phyloP scores from a whole-genome alignment of 2,797 vertebrate genomes.

The Ispidina picta region DNA sequence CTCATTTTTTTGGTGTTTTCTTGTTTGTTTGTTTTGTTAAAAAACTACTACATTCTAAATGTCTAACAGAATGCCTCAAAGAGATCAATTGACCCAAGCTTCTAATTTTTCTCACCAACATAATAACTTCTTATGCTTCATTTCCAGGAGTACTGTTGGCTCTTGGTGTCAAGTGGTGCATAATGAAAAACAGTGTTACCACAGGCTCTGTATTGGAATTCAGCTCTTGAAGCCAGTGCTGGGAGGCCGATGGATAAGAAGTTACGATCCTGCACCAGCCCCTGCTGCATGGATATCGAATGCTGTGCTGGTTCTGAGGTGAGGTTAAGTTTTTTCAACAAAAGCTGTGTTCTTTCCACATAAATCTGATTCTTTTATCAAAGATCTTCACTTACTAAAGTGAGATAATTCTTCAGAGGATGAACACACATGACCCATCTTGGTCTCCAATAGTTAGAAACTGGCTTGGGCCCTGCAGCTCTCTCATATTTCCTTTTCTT shows the following conservation, averaged over 20 bases:
- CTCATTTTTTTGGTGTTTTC: background rate
- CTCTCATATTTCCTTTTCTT: background rate
- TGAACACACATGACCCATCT: background rate
- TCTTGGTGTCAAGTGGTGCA: too few relatives aligned
- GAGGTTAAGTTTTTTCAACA: background rate
- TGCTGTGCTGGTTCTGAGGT: background rate
- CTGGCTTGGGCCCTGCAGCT: background rate
- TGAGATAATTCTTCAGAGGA: background rate
- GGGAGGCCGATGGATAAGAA: background rate
- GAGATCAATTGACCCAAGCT: background rate
- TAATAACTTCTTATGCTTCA: background rate
- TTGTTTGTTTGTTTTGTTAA: background rate
- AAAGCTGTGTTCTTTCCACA: background rate
- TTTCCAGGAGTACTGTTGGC: background rate
- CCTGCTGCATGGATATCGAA: background rate
- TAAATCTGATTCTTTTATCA: background rate
- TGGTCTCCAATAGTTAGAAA: background rate
- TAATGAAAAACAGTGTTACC: background rate
- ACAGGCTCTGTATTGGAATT: background rate
- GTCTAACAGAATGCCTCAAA: background rate
- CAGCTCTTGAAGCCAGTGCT: background rate
- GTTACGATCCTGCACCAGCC: background rate
- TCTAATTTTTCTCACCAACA: background rate
- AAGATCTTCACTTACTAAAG: background rate
- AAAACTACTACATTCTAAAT: background rate